phyloP scores from a whole-genome alignment of 2,113 vertebrate species.

The Megaleporinus macrocephalus region DNA sequence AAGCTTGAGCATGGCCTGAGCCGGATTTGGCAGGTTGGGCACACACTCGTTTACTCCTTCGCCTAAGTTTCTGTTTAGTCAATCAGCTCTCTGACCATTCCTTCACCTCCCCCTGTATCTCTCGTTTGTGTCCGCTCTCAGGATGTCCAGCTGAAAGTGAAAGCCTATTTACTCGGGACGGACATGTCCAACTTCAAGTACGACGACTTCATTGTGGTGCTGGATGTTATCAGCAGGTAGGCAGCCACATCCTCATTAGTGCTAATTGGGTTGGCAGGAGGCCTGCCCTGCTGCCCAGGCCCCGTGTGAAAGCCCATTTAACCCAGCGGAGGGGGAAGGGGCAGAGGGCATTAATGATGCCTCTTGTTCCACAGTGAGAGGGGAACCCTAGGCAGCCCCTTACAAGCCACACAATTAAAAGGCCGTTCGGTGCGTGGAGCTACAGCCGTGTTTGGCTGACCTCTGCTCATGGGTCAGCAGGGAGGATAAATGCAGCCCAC shows the following conservation, averaged over 20 bases:
- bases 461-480: constrained; percentile 34
- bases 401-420: constrained; percentile 58
- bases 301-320: constrained; percentile 31
- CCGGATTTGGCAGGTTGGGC: constrained; percentile 94
- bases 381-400: constrained; percentile 12
- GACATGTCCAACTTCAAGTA: constrained; percentile 99
- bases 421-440: constrained; percentile 46
- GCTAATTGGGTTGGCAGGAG: constrained; percentile 56
- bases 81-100: background rate
- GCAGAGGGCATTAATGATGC: constrained; percentile 43
- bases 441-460: constrained; percentile 9
- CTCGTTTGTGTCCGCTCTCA: constrained; percentile 57
- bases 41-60: background rate
- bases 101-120: background rate
- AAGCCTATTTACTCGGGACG: constrained; percentile 95
- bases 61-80: background rate
- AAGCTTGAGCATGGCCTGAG: constrained; percentile 95
- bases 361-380: constrained; percentile 22
- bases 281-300: background rate
- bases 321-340: background rate
- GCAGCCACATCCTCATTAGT: constrained; percentile 44
- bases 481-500: constrained; percentile 18
- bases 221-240: constrained; percentile 98
- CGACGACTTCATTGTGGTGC: constrained; percentile 97
- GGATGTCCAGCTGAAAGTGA: constrained; percentile 98